Conservation (phyloP, 2,113 vertebrate species). For the Thermophis baileyi region DNA sequence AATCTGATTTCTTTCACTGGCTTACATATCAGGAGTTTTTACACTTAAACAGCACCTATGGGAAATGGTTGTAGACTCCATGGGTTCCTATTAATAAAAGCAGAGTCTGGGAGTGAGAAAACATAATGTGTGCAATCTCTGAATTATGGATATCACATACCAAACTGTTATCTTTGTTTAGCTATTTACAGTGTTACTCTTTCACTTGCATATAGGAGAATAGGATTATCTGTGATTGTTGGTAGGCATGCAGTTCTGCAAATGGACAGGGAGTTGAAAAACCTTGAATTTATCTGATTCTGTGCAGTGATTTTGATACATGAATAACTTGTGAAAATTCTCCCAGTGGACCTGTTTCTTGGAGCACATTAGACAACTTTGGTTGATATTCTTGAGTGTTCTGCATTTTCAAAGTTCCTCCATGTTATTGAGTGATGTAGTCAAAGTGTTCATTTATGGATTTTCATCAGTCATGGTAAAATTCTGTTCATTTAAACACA, state of each 20-base stretch:
- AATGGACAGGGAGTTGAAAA: background rate
- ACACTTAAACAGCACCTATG: background rate
- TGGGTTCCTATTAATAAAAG: background rate
- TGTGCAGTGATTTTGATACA: background rate
- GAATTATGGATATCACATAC: background rate
- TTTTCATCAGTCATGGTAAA: background rate
- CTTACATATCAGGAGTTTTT: background rate
- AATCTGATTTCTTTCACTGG: background rate
- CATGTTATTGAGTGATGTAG: background rate
- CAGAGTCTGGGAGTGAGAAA: background rate
- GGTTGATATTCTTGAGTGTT: background rate
- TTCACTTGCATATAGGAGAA: background rate
- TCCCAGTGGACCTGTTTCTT: background rate
- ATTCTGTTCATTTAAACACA: background rate
- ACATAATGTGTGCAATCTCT: background rate
- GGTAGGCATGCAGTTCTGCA: background rate
- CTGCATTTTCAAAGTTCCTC: background rate
- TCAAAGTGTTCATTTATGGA: background rate
- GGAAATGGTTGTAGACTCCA: background rate
- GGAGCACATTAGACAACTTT: background rate
- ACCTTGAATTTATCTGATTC: background rate
- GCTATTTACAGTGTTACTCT: background rate
- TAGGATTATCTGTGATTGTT: background rate
- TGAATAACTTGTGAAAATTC: background rate
- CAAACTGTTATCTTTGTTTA: background rate